A percentile compares a stretch with the other conserved stretches of the same genome.
These are phyloP conservation scores for Semicossyphus pulcher DNA, from an alignment of 2,113 vertebrate genomes.

Conservation along the genomic window DNA sequence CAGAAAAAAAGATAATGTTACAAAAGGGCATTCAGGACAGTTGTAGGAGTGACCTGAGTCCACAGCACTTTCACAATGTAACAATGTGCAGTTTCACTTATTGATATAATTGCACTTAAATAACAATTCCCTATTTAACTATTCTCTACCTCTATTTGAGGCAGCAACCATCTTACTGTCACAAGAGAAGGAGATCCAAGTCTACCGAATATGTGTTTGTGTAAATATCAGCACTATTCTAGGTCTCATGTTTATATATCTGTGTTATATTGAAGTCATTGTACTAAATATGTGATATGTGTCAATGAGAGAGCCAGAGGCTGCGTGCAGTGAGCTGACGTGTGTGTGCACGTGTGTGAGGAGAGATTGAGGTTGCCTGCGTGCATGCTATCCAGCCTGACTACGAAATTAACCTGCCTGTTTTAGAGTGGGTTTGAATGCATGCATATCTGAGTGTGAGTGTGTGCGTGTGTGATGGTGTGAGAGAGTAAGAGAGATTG, in stretches of 20 bases:
- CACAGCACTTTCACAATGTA: constrained; percentile 24
- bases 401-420: constrained; percentile 67
- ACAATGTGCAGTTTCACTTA: constrained; percentile 18
- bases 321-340: constrained; percentile 25
- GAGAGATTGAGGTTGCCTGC: constrained; percentile 73
- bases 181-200: constrained; percentile 3
- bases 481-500: constrained; percentile 32
- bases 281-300: constrained; percentile 14
- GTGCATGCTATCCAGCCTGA: constrained; percentile 81
- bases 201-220: constrained; percentile 29
- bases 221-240: constrained; percentile 11
- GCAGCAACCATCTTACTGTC: constrained; percentile 38
- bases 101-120: neutral
- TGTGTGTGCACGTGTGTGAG: constrained; percentile 41
- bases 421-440: constrained; percentile 64
- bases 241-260: constrained; percentile 9
- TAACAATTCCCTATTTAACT: too few species aligned
- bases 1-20: neutral
- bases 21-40: constrained; percentile 4
- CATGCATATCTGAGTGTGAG: constrained; percentile 60
- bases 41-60: constrained; percentile 81
- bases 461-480: constrained; percentile 23
- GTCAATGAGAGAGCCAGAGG: constrained; percentile 12
- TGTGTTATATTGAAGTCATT: constrained; percentile 32
- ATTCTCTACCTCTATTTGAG: constrained; percentile 44